These are phyloP conservation scores for Melanotaenia nigrans DNA, from an alignment of 2,797 vertebrate species.

Conservation along the genomic window DNA sequence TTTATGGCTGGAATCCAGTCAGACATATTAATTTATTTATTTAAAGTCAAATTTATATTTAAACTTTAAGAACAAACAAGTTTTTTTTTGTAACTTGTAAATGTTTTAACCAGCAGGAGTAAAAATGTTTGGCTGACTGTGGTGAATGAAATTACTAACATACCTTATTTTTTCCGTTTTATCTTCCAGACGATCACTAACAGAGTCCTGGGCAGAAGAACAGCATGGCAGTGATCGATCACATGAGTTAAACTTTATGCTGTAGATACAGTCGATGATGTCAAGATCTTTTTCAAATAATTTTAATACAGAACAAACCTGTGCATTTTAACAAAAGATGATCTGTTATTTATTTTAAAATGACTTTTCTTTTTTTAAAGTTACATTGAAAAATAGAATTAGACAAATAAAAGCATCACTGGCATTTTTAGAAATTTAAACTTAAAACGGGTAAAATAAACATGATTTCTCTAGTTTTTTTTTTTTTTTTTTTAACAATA, in stretches of 20 bases:
- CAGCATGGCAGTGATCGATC: conserved; percentile 64
- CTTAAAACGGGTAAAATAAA: conserved; percentile 53
- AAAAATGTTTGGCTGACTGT: no score
- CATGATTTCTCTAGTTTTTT: conserved; percentile 1
- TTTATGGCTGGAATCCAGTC: background rate
- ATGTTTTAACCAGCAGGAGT: background rate
- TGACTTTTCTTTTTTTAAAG: background rate
- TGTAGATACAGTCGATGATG: conserved; percentile 10
- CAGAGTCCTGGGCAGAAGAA: conserved; percentile 61
- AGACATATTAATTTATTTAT: background rate
- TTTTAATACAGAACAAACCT: conserved; percentile 21
- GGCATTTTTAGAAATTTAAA: background rate
- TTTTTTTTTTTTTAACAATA: background rate
- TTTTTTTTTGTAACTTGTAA: no score
- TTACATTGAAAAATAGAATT: conserved; percentile 40
- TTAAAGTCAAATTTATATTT: background rate
- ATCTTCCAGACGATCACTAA: conserved; percentile 75
- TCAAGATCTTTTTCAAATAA: conserved; percentile 6
- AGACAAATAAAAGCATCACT: background rate
- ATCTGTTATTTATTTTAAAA: conserved; percentile 32
- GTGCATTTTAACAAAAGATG: conserved; percentile 2
- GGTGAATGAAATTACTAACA: background rate
- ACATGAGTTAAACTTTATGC: background rate
- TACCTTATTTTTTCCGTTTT: background rate
- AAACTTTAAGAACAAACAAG: background rate